Evolutionary conservation across 2,888 invertebrate species (phyloP).

Genomic region (Chymomyza procnemis): DNA sequence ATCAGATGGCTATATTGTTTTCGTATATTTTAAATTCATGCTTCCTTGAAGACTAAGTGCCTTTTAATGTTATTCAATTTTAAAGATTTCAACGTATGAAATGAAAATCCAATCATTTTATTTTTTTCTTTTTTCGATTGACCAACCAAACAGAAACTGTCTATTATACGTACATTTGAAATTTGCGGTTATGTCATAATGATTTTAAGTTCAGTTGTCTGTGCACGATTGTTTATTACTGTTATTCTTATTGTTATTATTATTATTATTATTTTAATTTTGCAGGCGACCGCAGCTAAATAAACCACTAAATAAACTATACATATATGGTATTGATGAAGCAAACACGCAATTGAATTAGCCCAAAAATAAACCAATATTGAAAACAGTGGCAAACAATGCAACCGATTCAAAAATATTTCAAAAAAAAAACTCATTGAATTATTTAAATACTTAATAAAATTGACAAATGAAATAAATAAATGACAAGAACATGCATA

Average conservation of each 20-base stretch:
- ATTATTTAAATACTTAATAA: slow-evolving; percentile 47
- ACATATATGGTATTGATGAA: slow-evolving; percentile 22
- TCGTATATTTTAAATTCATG: too few species aligned
- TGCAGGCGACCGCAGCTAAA: slow-evolving; percentile 50
- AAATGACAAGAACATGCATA: slow-evolving; percentile 6
- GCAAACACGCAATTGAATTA: not conserved
- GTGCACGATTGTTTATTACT: too few species aligned
- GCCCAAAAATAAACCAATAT: slow-evolving; percentile 19
- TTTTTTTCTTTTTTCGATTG: slow-evolving; percentile 5
- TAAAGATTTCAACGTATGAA: not conserved
- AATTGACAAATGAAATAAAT: slow-evolving; percentile 36
- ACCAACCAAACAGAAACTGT: not conserved
- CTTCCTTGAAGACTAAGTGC: not conserved
- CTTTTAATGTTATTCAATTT: not conserved
- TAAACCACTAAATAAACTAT: slow-evolving; percentile 70
- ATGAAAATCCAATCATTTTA: slow-evolving; percentile 22
- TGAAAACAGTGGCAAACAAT: slow-evolving; percentile 20
- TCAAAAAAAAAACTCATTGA: slow-evolving; percentile 56
- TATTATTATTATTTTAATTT: slow-evolving; percentile 27
- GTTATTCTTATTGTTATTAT: slow-evolving; percentile 6
- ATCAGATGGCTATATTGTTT: too few species aligned
- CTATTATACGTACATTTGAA: slow-evolving; percentile 35
- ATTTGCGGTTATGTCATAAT: slow-evolving; percentile 58
- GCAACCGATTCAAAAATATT: slow-evolving; percentile 8
- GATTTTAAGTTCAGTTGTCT: slow-evolving; percentile 9